These are phyloP conservation scores for Heliconius erato DNA, from an alignment of 2,888 invertebrate genomes.

Conservation along the genomic window DNA sequence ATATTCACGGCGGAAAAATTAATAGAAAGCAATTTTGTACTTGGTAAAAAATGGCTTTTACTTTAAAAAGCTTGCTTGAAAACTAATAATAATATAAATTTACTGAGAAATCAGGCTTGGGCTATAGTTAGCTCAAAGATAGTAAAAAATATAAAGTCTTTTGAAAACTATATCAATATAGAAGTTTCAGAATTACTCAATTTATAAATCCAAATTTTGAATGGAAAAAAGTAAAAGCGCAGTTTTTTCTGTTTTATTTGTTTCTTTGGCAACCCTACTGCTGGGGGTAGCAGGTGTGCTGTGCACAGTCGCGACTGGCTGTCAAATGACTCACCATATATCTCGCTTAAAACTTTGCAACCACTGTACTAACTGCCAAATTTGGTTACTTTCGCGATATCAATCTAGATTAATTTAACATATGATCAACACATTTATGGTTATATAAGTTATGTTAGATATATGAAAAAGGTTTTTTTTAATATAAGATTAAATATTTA, in stretches of 20 bases:
- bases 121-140: not conserved
- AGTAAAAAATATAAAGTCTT: not conserved
- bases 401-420: conserved; percentile 23
- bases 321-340: conserved; percentile 33
- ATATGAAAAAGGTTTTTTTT: too few species aligned
- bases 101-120: not conserved
- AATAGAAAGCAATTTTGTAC: not conserved
- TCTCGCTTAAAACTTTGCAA: conserved; percentile 27
- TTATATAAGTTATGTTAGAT: too few species aligned
- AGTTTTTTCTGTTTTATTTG: conserved; percentile 9
- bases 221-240: not conserved
- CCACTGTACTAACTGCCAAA: conserved; percentile 24
- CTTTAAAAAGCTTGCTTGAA: not conserved
- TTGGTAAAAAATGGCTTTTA: not conserved
- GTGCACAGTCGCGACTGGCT: conserved; percentile 10
- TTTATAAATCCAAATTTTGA: not conserved
- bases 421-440: too few species aligned
- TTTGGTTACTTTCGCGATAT: conserved; percentile 19
- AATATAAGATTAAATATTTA: too few species aligned
- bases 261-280: conserved; percentile 2
- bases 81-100: conserved; percentile 2
- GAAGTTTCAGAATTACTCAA: not conserved
- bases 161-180: not conserved
- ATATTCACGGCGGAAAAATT: too few species aligned
- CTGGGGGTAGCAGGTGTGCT: conserved; percentile 25